phyloP scores from a whole-genome alignment of 1,140 invertebrate species.

The Linepithema humile region DNA sequence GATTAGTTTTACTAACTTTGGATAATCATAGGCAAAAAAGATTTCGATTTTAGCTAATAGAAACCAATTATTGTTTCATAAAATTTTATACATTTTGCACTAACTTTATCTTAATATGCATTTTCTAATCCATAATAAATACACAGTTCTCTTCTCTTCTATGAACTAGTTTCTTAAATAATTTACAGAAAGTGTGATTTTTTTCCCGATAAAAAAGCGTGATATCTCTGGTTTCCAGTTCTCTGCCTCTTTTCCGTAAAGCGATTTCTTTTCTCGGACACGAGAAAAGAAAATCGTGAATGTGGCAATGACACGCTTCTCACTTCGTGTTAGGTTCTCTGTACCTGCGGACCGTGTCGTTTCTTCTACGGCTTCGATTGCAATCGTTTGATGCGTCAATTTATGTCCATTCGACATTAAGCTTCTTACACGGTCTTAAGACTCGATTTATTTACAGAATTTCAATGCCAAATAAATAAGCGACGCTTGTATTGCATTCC shows the following conservation, averaged over 20 bases:
- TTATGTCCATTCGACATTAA: constrained; percentile 11
- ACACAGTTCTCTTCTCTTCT: neutral
- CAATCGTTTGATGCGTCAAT: neutral
- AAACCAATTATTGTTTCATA: neutral
- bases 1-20: neutral
- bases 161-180: neutral
- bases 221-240: neutral
- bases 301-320: constrained; percentile 35
- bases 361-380: constrained; percentile 36
- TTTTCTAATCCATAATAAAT: neutral
- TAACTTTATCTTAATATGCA: neutral
- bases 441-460: constrained; percentile 34
- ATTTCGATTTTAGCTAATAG: neutral
- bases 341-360: no score
- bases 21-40: neutral
- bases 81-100: neutral
- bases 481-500: neutral
- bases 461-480: constrained; percentile 12
- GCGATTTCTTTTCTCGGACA: constrained; percentile 17
- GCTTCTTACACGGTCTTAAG: neutral
- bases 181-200: neutral
- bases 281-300: neutral
- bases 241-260: neutral
- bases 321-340: neutral
- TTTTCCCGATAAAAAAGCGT: neutral